Percentiles rank a stretch among this genome's conserved stretches.
Conservation (phyloP, 2,113 vertebrate species). For the Odocoileus hemionus region DNA sequence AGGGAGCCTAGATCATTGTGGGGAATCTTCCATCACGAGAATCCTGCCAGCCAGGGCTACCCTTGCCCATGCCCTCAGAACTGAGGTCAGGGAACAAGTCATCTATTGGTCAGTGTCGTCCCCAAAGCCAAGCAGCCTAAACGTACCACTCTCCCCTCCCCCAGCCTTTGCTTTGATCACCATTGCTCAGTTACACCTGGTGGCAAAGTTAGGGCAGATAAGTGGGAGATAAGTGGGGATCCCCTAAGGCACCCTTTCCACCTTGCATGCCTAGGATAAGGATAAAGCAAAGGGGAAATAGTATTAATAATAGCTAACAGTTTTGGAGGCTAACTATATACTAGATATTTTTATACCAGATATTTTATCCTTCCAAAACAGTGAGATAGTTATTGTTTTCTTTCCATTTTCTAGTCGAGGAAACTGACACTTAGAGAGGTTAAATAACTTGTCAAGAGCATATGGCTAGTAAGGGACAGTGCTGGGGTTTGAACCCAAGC, state of each 20-base stretch:
- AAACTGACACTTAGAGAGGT: neutral
- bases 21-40: neutral
- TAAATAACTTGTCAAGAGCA: neutral
- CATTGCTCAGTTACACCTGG: neutral
- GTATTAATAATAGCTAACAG: neutral
- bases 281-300: neutral
- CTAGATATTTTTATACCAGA: neutral
- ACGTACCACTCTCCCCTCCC: neutral
- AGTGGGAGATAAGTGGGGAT: neutral
- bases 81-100: neutral
- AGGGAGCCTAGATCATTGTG: neutral
- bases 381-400: neutral
- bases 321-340: neutral
- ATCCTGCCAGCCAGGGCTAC: neutral
- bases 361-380: neutral
- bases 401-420: neutral
- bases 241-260: neutral
- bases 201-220: neutral
- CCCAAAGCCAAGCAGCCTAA: neutral
- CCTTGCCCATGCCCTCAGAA: neutral
- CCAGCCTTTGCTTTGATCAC: neutral
- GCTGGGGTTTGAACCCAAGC: neutral
- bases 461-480: neutral
- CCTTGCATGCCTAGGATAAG: neutral
- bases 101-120: neutral